Evolutionary conservation across 1,140 invertebrate species (phyloP).

Genomic region (Dufourea novaeangliae): DNA sequence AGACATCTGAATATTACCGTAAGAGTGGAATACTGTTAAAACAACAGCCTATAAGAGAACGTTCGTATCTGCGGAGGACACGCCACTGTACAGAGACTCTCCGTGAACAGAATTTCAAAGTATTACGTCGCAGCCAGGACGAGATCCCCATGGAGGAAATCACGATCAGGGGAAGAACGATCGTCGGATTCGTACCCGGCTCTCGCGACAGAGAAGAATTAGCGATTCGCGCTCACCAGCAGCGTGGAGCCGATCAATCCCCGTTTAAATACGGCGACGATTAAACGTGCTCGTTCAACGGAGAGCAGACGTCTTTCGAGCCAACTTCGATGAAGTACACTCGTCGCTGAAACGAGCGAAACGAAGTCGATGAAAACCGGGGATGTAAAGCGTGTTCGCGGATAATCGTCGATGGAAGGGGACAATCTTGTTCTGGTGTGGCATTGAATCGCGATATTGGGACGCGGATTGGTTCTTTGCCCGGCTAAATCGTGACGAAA

Average conservation of each 20-base stretch:
- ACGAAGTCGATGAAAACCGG: conserved; percentile 26
- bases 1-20: too few species aligned
- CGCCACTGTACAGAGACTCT: too few species aligned
- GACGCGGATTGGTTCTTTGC: not conserved
- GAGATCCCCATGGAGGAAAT: too few species aligned
- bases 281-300: conserved; percentile 30
- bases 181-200: too few species aligned
- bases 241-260: conserved; percentile 8
- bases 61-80: too few species aligned
- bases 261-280: conserved; percentile 41
- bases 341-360: conserved; percentile 23
- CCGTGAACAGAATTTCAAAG: too few species aligned
- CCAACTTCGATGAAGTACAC: conserved; percentile 38
- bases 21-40: too few species aligned
- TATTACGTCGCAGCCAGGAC: too few species aligned
- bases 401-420: conserved; percentile 35
- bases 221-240: not conserved
- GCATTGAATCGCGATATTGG: conserved; percentile 21
- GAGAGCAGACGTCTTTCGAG: conserved; percentile 2
- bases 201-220: not conserved
- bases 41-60: too few species aligned
- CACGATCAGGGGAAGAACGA: too few species aligned
- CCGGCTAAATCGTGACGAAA: conserved; percentile 16
- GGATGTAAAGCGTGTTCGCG: conserved; percentile 29
- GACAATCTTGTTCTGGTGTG: not conserved